Evolutionary conservation across 2,888 invertebrate species (phyloP), one percentile per base, ranked within the genome.

Genomic region (Tholera decimalis): DNA sequence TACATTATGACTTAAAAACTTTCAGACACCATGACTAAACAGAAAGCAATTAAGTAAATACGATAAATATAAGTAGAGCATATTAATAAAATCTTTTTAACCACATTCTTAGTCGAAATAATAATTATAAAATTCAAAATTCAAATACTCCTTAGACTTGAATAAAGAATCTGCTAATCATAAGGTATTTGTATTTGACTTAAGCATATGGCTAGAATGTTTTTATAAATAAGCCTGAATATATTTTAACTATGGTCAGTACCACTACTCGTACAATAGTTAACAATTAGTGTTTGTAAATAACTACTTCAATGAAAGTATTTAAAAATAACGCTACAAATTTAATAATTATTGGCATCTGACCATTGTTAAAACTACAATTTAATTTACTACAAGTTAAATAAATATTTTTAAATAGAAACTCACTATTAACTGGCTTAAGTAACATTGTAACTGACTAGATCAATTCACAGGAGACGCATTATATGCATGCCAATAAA

Each of bases 391-490:
- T 63, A 64, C 54, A 56, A 60, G 66, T 54, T 58, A 75, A 73
- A 78, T 78, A 65, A 80, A 73, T 30, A 74, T 62, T 69, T 57
- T 41, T 58, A 65, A 57, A 71, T 75, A 66, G 39, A 69, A 47
- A 60, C 56, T 39, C 67, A 57, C 73, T 47, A 51, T 51, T 50
- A 57, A 50, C 53, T 65, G 77, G 60, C 60, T 30, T 73, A 77
- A 47, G 59, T 77, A 73, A 53, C 55, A 71, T 54, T 49, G 9
- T 63, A 73, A 75, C 33, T 82, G 84, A 84, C 85, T 84, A 84
- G 85, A 78, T 77, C 71, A 79, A 80, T 81, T 85, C 75, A 77
- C 77, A 69, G 62, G 64, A 55, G 62, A 62, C 57, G 82, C 83
- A 83, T 84, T 78, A 63, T 30, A 83, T 84, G 83, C 85, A 65